Evolutionary conservation across 1,140 invertebrate species (phyloP), one percentile per base, ranked within the genome.

Genomic region (Listronotus oregonensis): DNA sequence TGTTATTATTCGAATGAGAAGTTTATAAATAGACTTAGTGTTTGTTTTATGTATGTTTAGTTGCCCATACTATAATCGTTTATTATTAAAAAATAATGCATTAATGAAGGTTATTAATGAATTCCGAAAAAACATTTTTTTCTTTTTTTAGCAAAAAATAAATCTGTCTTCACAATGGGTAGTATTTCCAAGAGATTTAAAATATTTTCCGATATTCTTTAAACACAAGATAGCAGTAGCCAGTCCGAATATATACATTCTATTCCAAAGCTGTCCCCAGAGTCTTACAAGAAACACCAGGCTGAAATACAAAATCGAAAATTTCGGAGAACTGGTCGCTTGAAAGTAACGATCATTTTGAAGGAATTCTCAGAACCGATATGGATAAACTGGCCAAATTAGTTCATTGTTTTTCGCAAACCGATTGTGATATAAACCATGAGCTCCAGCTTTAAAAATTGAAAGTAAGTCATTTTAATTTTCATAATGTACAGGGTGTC

Each of bases 331-430:
- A 71, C 81, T 85, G 40, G 78, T 85, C 46, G 85, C 87, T 40
- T 89, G 88, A 86, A 83, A 58, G 81, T 82, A 12, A 80, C 82
- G 82, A 85, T 72, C 80, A 81, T 73, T 84, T 89, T 66, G 83
- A 83, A 40, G 72, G 87, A 31, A 82, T 89, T 64, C 70, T 89
- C 52, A 85, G 86, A 72, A 86, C 86, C 40, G 86, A 89, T 77
- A 75, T 88, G 59, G 81, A 87, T 60, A 83, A 85, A 68, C 79
- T 89, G 37, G 82, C 85, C 9, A 83, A 85, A 75, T 80, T 90
- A 43, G 77, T 85, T 69, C 74, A 82, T 74, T 71, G 81, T 78
- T 72, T 83, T 85, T 73, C 87, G 79, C 79, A 84, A 78, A 84
- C 82, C 77, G 80, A 79, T 79, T 78, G 85, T 42, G 81, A 78